Base-by-base conservation (phyloP, 2,797 vertebrate genomes). In the Rhinoraja longicauda region DNA sequence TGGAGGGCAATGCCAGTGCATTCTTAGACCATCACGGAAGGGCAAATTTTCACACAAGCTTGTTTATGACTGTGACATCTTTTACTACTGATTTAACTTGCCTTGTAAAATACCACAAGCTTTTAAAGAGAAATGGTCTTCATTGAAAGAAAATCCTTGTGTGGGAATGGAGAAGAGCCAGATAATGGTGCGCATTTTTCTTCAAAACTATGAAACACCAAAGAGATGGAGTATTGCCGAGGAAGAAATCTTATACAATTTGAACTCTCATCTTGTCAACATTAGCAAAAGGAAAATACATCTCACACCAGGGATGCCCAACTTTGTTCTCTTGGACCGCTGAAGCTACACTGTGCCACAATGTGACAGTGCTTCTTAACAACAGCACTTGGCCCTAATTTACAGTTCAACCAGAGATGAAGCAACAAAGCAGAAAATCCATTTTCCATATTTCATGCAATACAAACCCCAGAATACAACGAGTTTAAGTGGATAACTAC, bases 61-160 rank as follows among this genome's bases (percentile, higher is more conserved):
- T 88, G 17, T 36, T 67, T 21, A 88, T 88, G 62, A 88, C 62
- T 62, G 29, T 67, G 84, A 64, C 59, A 67, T 36, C 62, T 88
- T 88, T 88, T 88, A 88, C n/a, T 64, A n/a, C n/a, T 36, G 29
- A 88, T 19, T 67, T 88, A 88, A 88, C 84, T 36, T 62, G 29
- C 62, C 84, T n/a, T 32, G 29, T 64, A 17, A 17, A 64, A 36
- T 32, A 64, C 15, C 8, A 82, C 4, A 64, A 21, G 15, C 29
- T 32, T 88, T 88, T 67, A 88, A 59, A 67, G 84, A 3, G 59
- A 5, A n/a, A 32, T 5, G 8, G 15, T 88, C 59, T 17, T 86
- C 81, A 62, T n/a, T 29, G n/a, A 86, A 62, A n/a, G 59, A 64
- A 17, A 86, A 64, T 13, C 29, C 12, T 88, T 67, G 15, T 88